Evolutionary conservation across 1,140 invertebrate genomes (phyloP).

Genomic region (Bombyx mandarina): DNA sequence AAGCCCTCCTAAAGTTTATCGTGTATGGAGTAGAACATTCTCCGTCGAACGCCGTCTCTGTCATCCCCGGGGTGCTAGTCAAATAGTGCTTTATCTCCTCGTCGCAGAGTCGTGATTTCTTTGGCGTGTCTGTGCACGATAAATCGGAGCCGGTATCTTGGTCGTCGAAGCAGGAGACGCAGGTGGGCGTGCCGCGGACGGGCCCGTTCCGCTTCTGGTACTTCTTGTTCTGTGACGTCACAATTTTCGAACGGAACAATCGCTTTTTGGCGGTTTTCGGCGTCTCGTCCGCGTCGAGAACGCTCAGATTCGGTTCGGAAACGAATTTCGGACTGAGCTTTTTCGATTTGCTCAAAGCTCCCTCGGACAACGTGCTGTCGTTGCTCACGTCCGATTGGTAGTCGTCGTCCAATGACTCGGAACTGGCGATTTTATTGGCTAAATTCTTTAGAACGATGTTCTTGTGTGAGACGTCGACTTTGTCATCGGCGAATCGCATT

Average conservation of each 20-base stretch:
- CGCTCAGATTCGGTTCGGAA: conserved; percentile 63
- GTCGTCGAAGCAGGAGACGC: conserved; percentile 56
- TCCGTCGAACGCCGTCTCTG: conserved; percentile 35
- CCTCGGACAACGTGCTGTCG: conserved; percentile 57
- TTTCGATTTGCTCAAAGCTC: conserved; percentile 40
- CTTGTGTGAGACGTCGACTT: conserved; percentile 55
- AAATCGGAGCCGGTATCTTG: conserved; percentile 42
- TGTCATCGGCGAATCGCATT: conserved; percentile 38
- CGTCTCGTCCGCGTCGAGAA: conserved; percentile 49
- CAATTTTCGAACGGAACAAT: conserved; percentile 53
- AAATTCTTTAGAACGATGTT: conserved; percentile 59
- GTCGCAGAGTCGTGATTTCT: conserved; percentile 26
- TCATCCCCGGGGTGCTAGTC: conserved; percentile 72
- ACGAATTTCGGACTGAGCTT: conserved; percentile 64
- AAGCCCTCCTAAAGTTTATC: conserved; percentile 74
- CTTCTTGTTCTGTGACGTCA: conserved; percentile 44
- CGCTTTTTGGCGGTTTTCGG: conserved; percentile 48
- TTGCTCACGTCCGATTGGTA: conserved; percentile 57
- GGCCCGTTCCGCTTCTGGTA: conserved; percentile 44
- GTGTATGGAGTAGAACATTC: conserved; percentile 59
- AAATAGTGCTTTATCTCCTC: conserved; percentile 50
- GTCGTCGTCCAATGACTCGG: conserved; percentile 48
- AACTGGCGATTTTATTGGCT: conserved; percentile 53
- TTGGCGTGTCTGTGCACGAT: conserved; percentile 34
- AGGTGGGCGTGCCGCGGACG: conserved; percentile 47